phyloP scores from a whole-genome alignment of 2,113 vertebrate species.

The Merops nubicus region DNA sequence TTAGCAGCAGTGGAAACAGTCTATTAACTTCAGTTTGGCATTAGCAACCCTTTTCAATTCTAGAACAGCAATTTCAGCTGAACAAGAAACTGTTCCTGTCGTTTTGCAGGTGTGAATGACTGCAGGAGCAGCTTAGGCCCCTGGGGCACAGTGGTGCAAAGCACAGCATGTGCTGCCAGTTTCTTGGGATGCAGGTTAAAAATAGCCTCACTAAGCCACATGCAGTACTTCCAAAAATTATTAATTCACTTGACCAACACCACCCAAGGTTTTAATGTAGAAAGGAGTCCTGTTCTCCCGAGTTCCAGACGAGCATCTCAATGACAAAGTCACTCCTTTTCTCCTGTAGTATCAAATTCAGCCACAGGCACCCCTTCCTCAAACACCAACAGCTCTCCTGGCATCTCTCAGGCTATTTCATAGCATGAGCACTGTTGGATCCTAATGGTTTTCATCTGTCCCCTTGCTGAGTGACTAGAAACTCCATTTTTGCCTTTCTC shows the following conservation, averaged over 20 bases:
- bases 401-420: background rate
- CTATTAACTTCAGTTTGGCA: background rate
- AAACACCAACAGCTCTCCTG: background rate
- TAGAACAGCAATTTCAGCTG: background rate
- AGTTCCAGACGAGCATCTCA: background rate
- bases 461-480: background rate
- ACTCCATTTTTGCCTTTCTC: background rate
- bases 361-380: background rate
- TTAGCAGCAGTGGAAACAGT: background rate
- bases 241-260: background rate
- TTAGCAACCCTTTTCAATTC: background rate
- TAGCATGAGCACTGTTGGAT: background rate
- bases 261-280: background rate
- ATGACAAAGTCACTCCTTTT: background rate
- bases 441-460: background rate
- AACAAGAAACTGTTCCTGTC: background rate
- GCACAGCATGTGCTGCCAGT: background rate
- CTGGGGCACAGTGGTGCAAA: background rate
- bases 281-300: fast-evolving
- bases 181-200: background rate
- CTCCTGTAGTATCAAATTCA: background rate
- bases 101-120: background rate
- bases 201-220: background rate
- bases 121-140: background rate
- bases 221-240: background rate